These are phyloP conservation scores for Acanthacorydalis orientalis DNA, from an alignment of 2,888 invertebrate genomes.

Conservation along the genomic window DNA sequence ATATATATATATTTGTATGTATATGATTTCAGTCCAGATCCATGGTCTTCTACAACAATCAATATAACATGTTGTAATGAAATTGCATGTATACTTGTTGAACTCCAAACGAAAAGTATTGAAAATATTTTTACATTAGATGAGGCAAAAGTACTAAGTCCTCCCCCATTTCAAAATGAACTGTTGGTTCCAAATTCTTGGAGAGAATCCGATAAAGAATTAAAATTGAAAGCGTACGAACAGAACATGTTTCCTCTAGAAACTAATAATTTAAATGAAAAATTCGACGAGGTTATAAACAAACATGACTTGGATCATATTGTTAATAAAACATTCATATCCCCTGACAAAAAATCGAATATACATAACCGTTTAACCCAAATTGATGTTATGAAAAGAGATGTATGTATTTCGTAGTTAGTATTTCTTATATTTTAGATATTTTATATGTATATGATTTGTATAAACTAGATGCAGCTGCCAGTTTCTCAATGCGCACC, in stretches of 20 bases:
- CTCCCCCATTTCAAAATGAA: slow-evolving; percentile 25
- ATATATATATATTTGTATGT: no score
- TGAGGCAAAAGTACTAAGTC: slow-evolving; percentile 12
- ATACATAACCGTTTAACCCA: not conserved
- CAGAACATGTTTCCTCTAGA: slow-evolving; percentile 9
- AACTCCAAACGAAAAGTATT: slow-evolving; percentile 15
- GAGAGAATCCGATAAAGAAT: slow-evolving; percentile 8
- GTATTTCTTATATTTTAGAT: not conserved
- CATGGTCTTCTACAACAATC: slow-evolving; percentile 26
- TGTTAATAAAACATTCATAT: slow-evolving; percentile 13
- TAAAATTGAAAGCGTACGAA: slow-evolving; percentile 7
- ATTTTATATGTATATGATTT: not conserved
- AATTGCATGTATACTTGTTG: slow-evolving; percentile 27
- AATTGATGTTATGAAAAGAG: not conserved
- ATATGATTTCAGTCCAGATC: not conserved
- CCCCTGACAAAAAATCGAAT: not conserved
- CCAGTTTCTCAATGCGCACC: slow-evolving; percentile 38
- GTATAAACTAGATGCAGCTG: slow-evolving; percentile 27
- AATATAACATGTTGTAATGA: slow-evolving; percentile 37
- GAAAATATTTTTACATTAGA: slow-evolving; percentile 15
- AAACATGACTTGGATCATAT: slow-evolving; percentile 7
- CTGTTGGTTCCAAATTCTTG: slow-evolving; percentile 20
- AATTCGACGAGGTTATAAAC: not conserved
- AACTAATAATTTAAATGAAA: not conserved
- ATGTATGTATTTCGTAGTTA: not conserved